These are phyloP conservation scores for Clinocottus analis DNA, from an alignment of 2,113 vertebrate species.

Conservation along the genomic window DNA sequence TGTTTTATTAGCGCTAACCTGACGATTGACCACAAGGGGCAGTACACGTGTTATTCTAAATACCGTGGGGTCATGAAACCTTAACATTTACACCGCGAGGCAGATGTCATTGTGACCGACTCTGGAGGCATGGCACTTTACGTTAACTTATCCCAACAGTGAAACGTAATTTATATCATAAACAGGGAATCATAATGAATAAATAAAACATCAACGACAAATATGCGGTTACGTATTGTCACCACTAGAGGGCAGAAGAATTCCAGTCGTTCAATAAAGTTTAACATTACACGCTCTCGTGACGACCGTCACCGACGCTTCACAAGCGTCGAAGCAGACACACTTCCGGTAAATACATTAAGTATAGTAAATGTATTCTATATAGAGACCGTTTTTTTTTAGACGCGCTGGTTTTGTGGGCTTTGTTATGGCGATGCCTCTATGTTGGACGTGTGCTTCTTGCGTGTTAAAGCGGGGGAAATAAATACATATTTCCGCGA, in stretches of 20 bases:
- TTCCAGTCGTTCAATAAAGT: not conserved
- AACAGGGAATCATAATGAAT: not conserved
- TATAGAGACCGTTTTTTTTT: not conserved
- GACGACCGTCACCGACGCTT: not conserved
- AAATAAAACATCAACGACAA: not conserved
- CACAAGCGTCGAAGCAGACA: not conserved
- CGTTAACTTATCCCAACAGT: not conserved
- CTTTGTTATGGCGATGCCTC: not conserved
- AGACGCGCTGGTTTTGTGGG: not conserved
- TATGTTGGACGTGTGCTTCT: not conserved
- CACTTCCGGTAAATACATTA: not conserved
- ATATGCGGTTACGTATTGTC: not conserved
- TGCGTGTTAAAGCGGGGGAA: not conserved
- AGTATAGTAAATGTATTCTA: not conserved
- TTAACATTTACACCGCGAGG: not conserved
- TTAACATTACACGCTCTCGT: not conserved
- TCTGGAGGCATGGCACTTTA: not conserved
- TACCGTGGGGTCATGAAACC: not conserved
- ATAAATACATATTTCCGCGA: fast-evolving
- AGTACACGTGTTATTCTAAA: not conserved
- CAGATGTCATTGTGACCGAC: not conserved
- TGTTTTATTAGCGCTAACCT: not conserved
- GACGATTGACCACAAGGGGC: not conserved
- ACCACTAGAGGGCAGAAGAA: not conserved
- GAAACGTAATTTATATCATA: not conserved